A percentile compares a stretch with the other conserved stretches of the same genome.
These are phyloP conservation scores for Nothocercus nigrocapillus DNA, from an alignment of 2,113 vertebrate genomes.

Conservation along the genomic window DNA sequence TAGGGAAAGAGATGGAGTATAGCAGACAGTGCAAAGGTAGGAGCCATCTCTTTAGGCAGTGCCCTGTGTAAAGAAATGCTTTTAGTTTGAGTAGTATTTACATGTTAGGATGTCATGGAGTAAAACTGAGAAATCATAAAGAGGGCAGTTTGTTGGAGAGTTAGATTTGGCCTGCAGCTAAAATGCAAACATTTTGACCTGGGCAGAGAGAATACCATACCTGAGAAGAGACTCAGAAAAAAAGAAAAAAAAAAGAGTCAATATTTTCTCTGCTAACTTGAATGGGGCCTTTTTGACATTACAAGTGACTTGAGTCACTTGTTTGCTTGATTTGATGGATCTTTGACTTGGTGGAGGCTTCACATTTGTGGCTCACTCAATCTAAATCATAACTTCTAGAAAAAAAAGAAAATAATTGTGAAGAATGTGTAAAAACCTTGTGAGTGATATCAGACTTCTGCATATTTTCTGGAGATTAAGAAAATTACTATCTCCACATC, in stretches of 20 bases:
- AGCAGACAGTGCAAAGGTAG: not conserved
- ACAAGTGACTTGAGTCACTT: not conserved
- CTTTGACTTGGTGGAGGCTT: not conserved
- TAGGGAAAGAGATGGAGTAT: not conserved
- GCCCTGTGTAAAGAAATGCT: not conserved
- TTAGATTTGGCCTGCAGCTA: not conserved
- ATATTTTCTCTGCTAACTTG: not conserved
- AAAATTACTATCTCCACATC: not conserved
- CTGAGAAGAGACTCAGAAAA: not conserved
- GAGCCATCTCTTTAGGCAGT: not conserved
- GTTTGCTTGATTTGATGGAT: not conserved
- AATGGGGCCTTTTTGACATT: rapidly evolving
- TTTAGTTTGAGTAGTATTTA: not conserved
- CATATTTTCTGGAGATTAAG: not conserved
- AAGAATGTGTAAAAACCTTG: not conserved
- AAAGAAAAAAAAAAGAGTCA: not conserved
- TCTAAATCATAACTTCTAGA: not conserved
- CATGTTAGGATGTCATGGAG: not conserved
- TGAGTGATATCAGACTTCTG: rapidly evolving
- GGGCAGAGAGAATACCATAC: not conserved
- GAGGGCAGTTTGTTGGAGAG: not conserved
- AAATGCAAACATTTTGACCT: not conserved
- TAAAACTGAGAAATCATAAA: not conserved
- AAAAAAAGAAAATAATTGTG: not conserved
- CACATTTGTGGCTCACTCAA: not conserved